phyloP scores from a whole-genome alignment of 2,797 vertebrate genomes.

The Phoeniculus purpureus region DNA sequence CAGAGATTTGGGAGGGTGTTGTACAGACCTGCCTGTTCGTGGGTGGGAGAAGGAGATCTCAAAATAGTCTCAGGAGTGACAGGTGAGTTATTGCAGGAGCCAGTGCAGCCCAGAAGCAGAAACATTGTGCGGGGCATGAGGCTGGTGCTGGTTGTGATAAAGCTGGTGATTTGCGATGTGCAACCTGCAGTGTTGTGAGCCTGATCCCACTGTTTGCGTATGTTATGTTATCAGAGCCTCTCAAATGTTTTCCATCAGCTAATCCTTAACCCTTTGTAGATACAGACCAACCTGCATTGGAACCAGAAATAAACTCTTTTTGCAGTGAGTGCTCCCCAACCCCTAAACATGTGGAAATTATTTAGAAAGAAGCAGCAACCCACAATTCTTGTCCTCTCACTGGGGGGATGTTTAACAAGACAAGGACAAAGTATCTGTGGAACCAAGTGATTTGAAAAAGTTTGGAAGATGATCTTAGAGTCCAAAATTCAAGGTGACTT shows the following conservation, averaged over 20 bases:
- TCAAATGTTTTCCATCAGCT: slow-evolving; percentile 18
- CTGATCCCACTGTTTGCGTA: background rate
- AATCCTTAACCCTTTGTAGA: slow-evolving; percentile 24
- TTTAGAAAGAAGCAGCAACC: background rate
- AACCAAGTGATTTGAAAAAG: background rate
- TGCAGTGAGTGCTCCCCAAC: background rate
- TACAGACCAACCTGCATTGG: background rate
- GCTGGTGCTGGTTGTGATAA: background rate
- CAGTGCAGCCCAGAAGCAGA: background rate
- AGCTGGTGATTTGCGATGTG: background rate
- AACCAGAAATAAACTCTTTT: background rate
- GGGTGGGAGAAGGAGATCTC: background rate
- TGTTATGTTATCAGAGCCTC: background rate
- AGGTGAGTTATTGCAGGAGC: background rate
- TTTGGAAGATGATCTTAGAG: background rate
- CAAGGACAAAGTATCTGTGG: background rate
- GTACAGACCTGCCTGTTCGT: background rate
- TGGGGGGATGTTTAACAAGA: background rate
- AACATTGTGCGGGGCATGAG: background rate
- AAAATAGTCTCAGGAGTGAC: background rate
- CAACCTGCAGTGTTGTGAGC: background rate
- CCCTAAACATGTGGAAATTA: background rate
- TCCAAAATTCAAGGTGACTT: background rate
- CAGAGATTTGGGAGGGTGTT: background rate
- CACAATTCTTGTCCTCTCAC: background rate